phyloP scores from a whole-genome alignment of 2,888 invertebrate species.

The Auanema freiburgensis region DNA sequence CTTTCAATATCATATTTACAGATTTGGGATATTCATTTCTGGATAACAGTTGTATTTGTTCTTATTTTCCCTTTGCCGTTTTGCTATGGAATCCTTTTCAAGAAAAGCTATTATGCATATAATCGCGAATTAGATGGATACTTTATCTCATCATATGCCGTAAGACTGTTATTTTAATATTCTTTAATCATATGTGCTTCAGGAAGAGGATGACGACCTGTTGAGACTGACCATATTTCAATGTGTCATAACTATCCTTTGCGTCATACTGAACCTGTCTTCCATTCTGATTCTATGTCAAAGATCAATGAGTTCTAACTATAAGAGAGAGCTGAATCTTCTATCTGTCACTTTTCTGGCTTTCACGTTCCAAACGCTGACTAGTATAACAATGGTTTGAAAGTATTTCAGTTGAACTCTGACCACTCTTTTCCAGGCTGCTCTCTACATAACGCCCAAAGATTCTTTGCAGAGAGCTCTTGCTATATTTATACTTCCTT shows the following conservation, averaged over 20 bases:
- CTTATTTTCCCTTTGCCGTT: constrained; percentile 14
- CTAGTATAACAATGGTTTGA: constrained; percentile 5
- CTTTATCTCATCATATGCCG: constrained; percentile 10
- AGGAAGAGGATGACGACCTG: neutral
- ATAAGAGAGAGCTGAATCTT: constrained; percentile 15
- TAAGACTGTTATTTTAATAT: constrained; percentile 1
- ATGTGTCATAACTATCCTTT: constrained; percentile 15
- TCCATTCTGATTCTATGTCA: constrained; percentile 16
- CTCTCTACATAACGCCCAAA: constrained; percentile 11
- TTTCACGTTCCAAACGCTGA: too few relatives aligned
- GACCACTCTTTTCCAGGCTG: constrained; percentile 12
- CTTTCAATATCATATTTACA: constrained; percentile 1
- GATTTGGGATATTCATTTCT: constrained; percentile 20
- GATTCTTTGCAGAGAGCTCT: constrained; percentile 3
- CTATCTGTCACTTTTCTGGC: constrained; percentile 15
- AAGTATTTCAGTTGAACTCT: neutral
- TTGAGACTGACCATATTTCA: constrained; percentile 18
- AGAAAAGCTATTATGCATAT: constrained; percentile 7
- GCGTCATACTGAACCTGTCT: constrained; percentile 13
- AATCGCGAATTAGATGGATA: constrained; percentile 10
- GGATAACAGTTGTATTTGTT: constrained; percentile 19
- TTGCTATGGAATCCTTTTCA: constrained; percentile 11
- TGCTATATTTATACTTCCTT: constrained; percentile 11
- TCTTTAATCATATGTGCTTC: neutral
- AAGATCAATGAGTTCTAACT: constrained; percentile 24